phyloP scores from a whole-genome alignment of 2,113 vertebrate genomes.

The Trinectes maculatus region DNA sequence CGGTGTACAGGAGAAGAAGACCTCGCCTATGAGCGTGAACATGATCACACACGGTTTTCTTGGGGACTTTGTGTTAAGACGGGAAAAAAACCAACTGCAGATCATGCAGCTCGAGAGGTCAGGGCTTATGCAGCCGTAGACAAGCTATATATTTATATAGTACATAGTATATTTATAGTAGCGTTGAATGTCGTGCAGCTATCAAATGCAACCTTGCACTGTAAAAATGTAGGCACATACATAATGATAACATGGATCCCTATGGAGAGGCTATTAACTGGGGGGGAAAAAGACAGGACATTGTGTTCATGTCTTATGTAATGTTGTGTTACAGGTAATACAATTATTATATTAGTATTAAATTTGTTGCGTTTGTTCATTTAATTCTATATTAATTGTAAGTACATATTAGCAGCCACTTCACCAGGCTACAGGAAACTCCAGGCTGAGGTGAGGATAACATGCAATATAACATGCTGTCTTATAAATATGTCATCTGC shows the following conservation, averaged over 20 bases:
- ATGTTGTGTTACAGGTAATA: no score
- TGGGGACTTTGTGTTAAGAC: background rate
- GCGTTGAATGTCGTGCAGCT: slow-evolving; percentile 8
- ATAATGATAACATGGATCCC: background rate
- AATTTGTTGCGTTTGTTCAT: no score
- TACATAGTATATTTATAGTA: no score
- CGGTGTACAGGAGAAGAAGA: slow-evolving; percentile 37
- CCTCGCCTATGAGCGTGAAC: background rate
- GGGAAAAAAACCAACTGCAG: slow-evolving; percentile 22
- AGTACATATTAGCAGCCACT: background rate
- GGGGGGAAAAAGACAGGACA: background rate
- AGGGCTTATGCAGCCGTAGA: slow-evolving; percentile 29
- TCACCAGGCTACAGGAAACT: background rate
- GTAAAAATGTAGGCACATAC: no score
- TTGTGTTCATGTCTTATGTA: background rate
- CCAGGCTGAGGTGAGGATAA: background rate
- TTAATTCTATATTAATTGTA: no score
- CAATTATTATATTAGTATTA: no score
- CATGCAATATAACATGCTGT: no score
- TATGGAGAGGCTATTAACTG: background rate
- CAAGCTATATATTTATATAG: background rate
- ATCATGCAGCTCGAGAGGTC: slow-evolving; percentile 21
- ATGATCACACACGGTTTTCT: background rate
- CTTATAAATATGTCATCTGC: no score
- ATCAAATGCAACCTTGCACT: slow-evolving; percentile 4